These are phyloP conservation scores for Montipora capitata DNA, from an alignment of 92 coral and sea anemone species.

Conservation along the genomic window DNA sequence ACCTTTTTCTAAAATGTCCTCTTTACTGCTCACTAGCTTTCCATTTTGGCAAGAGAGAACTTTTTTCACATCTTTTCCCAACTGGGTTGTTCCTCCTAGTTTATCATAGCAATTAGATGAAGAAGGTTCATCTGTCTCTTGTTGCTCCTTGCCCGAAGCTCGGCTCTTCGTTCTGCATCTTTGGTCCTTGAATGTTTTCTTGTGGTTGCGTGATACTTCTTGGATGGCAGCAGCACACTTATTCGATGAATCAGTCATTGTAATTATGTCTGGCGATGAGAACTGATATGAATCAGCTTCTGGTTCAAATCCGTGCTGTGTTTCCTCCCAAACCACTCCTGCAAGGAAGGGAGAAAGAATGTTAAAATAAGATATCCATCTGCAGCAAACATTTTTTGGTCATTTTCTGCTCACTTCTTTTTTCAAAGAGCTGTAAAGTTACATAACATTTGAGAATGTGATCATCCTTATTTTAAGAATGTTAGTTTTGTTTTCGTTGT, in stretches of 20 bases:
- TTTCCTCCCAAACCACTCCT: constrained; percentile 47
- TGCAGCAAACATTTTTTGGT: too few relatives aligned
- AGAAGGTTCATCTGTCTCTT: not conserved
- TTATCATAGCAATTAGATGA: not conserved
- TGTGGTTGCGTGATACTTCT: not conserved
- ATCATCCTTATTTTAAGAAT: too few relatives aligned
- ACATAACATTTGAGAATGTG: too few relatives aligned
- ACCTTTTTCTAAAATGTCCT: not conserved
- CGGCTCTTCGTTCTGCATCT: not conserved
- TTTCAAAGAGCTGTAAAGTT: too few relatives aligned
- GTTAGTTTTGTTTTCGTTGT: too few relatives aligned
- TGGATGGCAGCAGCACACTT: constrained; percentile 29
- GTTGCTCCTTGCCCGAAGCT: not conserved
- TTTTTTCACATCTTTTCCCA: not conserved
- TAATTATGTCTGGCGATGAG: constrained; percentile 35
- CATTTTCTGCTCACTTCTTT: too few relatives aligned
- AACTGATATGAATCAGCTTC: constrained; percentile 59
- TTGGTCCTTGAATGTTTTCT: not conserved
- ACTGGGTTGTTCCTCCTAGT: not conserved
- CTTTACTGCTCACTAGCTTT: not conserved
- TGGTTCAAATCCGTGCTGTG: constrained; percentile 37
- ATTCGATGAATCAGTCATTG: not conserved
- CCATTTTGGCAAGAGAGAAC: constrained; percentile 1
- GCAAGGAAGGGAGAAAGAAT: not conserved
- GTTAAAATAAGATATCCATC: too few relatives aligned